Evolutionary conservation across 1,140 invertebrate genomes (phyloP), one percentile per base, ranked within the genome.

Genomic region (Sarcophaga bullata): DNA sequence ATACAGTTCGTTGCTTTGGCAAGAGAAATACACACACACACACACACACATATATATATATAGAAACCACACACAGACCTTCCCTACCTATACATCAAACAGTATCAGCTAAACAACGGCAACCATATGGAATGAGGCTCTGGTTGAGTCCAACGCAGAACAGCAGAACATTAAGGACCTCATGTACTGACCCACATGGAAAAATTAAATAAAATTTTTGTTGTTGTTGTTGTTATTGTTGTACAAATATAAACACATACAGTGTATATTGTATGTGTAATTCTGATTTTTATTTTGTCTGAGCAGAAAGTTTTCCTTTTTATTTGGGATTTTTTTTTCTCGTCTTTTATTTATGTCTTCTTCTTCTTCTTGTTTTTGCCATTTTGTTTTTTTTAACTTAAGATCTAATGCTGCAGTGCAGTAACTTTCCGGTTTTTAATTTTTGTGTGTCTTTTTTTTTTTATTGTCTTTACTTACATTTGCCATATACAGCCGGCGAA

Each of bases 361-460:
- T 68, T 68, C 10, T 58, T 37, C 25, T 37, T 37, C 25, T 37
- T 68, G 19, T 68, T n/a, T 68, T 68, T 68, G n/a, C 62, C n/a
- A 58, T 58, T 37, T 58, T 58, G 52, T 58, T 58, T 58, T 58
- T 58, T 15, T 6, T n/a, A 3, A 58, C 54, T 25, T 19, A 68
- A 9, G n/a, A 25, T 68, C 62, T 68, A 68, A 68, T 68, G 62
- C 62, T 68, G 62, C 62, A 68, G n/a, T 68, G 62, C 62, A 68
- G 62, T 68, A 68, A 68, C 62, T 68, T 68, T 68, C 62, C 62
- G 62, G 62, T 68, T 68, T 68, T 68, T 68, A 68, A 68, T 68
- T 68, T 68, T 25, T 25, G 62, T 68, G 17, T 68, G 50, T 52
- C 8, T 52, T 8, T 68, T 4, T 19, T 25, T 25, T 15, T 9